A percentile compares a stretch with the other conserved stretches of the same genome.
These are phyloP conservation scores for Hephaestus fuliginosus DNA, from an alignment of 2,797 vertebrate genomes.

Conservation along the genomic window DNA sequence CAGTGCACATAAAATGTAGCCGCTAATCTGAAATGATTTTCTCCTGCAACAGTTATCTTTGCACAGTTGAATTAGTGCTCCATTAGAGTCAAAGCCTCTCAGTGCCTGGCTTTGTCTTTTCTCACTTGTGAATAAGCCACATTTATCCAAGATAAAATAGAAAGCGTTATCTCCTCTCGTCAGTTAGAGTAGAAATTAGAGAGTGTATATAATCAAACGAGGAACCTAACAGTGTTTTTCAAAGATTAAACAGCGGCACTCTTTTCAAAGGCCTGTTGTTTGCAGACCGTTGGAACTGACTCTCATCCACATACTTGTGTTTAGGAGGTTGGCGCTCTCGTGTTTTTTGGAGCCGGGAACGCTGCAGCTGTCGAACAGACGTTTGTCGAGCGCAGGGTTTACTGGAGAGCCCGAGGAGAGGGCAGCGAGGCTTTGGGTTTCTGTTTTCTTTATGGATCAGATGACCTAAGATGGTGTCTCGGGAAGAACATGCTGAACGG, in stretches of 20 bases:
- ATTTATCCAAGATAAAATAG: conserved; percentile 33
- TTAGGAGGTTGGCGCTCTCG: conserved; percentile 68
- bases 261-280: conserved; percentile 60
- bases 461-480: conserved; percentile 74
- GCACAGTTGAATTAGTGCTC: conserved; percentile 20
- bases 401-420: conserved; percentile 67
- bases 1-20: neutral
- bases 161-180: conserved; percentile 19
- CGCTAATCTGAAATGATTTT: conserved; percentile 43
- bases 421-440: conserved; percentile 72
- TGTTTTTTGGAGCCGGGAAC: conserved; percentile 65
- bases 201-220: conserved; percentile 27
- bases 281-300: conserved; percentile 69
- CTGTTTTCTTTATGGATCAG: conserved; percentile 81
- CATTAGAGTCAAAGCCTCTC: conserved; percentile 17
- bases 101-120: conserved; percentile 8
- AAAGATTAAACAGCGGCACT: conserved; percentile 46
- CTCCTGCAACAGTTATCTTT: conserved; percentile 8
- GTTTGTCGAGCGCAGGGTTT: conserved; percentile 69
- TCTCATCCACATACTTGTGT: conserved; percentile 76
- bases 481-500: conserved; percentile 48
- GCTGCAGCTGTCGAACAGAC: conserved; percentile 83
- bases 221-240: conserved; percentile 24
- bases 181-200: conserved; percentile 34
- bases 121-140: conserved; percentile 35